Base-by-base conservation (phyloP, 1,140 invertebrate species). In the Aphidius gifuensis region DNA sequence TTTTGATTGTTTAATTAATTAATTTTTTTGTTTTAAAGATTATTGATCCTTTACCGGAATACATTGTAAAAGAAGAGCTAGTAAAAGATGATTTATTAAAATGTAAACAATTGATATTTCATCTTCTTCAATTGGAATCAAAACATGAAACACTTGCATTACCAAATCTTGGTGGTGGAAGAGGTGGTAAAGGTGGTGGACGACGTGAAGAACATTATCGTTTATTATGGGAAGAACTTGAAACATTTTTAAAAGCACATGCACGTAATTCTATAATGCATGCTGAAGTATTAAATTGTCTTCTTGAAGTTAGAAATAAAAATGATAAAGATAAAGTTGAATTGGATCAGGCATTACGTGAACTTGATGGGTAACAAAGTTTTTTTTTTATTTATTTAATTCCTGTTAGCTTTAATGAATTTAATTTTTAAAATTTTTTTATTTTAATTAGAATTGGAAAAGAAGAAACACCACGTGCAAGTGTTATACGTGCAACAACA, bases 181-280 rank as follows among this genome's bases (percentile, higher is more conserved):
- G 79, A 5, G 85, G 85, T 21, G 82, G 82, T 6, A 88, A 86
- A 70, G 84, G 85, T 21, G 82, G 83, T 8, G 72, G 75, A 42
- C 87, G 88, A 48, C 83, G 87, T 46, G 93, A 96, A 68, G 95
- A 97, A 70, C 93, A 96, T 69, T 98, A 96, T 79, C 85, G 90
- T 59, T 83, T 92, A 50, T 85, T 97, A 72, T 98, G 94, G 90
- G 85, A 85, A 47, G 96, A 98, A 74, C 75, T 97, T 40, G 95
- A 98, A 78, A 87, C 86, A 9, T 85, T 96, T 60, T 76, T 98
- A 0, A 87, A 89, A 60, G 86, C 87, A 6, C 91, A 96, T 72
- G 84, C 89, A 1, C 76, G 64, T 54, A 78, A 84, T 16, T 85
- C 88, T 65, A 62, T 86, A 48, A 69, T 86, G 62, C 95, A 98